Percentiles rank a stretch among this genome's conserved stretches.
Conservation (phyloP, 2,113 vertebrate genomes). For the Coryphaenoides rupestris region DNA sequence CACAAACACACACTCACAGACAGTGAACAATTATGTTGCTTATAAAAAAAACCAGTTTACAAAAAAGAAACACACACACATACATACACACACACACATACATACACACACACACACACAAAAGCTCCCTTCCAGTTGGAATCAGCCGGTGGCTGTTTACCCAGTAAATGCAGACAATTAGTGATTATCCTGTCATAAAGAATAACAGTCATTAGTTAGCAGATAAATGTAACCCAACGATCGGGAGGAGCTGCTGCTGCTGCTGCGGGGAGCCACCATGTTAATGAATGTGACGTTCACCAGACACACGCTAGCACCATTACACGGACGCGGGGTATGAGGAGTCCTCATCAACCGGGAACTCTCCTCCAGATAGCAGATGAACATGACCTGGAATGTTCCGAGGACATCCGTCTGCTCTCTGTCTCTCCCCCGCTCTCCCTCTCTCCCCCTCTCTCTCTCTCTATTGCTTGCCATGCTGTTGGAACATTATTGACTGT, state of each 20-base stretch:
- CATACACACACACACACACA: too few species aligned
- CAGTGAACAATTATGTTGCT: constrained; percentile 9
- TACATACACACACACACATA: too few species aligned
- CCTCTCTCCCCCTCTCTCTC: too few species aligned
- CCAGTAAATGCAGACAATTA: constrained; percentile 30
- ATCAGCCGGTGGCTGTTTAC: constrained; percentile 47
- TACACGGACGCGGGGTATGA: too few species aligned
- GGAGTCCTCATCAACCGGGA: constrained; percentile 39
- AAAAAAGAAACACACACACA: too few species aligned
- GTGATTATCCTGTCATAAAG: constrained; percentile 45
- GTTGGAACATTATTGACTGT: constrained; percentile 65
- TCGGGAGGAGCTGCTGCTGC: too few species aligned
- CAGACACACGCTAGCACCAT: constrained; percentile 29
- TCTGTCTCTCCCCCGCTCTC: constrained; percentile 45
- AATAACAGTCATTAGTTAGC: constrained; percentile 59
- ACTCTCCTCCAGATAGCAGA: constrained; percentile 46
- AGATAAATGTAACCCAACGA: constrained; percentile 63
- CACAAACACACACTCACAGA: not conserved
- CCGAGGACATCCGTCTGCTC: constrained; percentile 54
- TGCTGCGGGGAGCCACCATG: constrained; percentile 50
- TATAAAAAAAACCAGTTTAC: constrained; percentile 15
- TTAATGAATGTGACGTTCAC: constrained; percentile 53
- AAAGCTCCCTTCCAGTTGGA: constrained; percentile 13
- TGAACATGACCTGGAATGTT: constrained; percentile 57
- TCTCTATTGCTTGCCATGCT: constrained; percentile 47